Percentiles rank a stretch among this genome's conserved stretches.
phyloP scores from a whole-genome alignment of 2,113 vertebrate genomes.

The Ammodytes dubius region DNA sequence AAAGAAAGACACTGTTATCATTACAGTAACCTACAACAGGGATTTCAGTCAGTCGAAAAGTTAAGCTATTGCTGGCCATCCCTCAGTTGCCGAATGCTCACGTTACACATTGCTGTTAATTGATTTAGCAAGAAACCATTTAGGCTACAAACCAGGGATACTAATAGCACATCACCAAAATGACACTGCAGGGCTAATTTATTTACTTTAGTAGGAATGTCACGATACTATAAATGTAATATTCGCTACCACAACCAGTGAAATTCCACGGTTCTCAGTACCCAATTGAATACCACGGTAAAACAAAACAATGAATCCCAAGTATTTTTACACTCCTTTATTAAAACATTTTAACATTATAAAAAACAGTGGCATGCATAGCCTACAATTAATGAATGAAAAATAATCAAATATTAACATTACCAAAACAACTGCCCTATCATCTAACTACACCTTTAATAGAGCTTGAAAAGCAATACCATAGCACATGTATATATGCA shows the following conservation, averaged over 20 bases:
- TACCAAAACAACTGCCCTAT: too few relatives aligned
- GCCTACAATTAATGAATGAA: too few relatives aligned
- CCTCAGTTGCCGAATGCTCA: constrained; percentile 22
- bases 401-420: too few relatives aligned
- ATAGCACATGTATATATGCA: not conserved
- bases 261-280: too few relatives aligned
- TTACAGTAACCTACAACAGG: constrained; percentile 7
- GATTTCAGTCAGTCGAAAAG: constrained; percentile 15
- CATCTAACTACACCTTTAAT: not conserved
- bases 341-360: too few relatives aligned
- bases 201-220: constrained; percentile 9
- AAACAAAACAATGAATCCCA: too few relatives aligned
- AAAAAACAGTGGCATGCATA: too few relatives aligned
- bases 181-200: constrained; percentile 11
- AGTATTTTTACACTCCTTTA: too few relatives aligned
- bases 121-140: constrained; percentile 36
- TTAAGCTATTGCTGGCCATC: constrained; percentile 13
- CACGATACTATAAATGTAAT: too few relatives aligned
- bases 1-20: not conserved
- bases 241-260: too few relatives aligned
- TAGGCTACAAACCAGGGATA: constrained; percentile 16
- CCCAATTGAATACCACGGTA: too few relatives aligned
- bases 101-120: constrained; percentile 10
- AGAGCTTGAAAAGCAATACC: not conserved
- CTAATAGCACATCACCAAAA: constrained; percentile 18